phyloP scores from a whole-genome alignment of 64 coral and sea anemone species.

The Anthopleura sola region DNA sequence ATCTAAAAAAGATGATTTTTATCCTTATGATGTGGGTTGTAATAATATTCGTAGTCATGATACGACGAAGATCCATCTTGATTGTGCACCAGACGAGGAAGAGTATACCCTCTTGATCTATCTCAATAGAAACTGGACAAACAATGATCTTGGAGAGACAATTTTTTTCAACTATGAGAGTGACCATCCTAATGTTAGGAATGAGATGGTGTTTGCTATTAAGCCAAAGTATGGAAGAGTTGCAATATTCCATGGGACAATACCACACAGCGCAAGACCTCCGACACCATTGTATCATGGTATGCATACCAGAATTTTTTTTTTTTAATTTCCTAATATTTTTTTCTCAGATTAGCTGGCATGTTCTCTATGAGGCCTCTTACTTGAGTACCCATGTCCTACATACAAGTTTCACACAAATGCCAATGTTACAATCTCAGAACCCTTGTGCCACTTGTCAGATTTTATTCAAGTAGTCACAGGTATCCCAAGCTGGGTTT shows the following conservation, averaged over 20 bases:
- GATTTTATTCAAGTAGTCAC: no score
- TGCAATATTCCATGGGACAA: conserved; percentile 69
- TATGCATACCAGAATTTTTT: neutral
- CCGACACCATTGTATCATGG: conserved; percentile 51
- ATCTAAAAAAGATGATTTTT: conserved; percentile 50
- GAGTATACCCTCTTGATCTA: conserved; percentile 78
- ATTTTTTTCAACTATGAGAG: conserved; percentile 63
- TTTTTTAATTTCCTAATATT: neutral
- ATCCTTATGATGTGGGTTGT: conserved; percentile 82
- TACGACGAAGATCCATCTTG: conserved; percentile 66
- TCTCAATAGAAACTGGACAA: conserved; percentile 78
- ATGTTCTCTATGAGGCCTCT: no score
- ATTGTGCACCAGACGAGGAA: conserved; percentile 36
- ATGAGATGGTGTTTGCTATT: conserved; percentile 78
- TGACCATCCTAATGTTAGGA: neutral
- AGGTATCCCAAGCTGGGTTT: no score
- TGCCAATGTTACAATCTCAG: no score
- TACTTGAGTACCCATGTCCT: no score
- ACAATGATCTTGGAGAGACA: conserved; percentile 77
- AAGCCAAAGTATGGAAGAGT: conserved; percentile 76
- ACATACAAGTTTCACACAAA: no score
- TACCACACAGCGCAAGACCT: conserved; percentile 77
- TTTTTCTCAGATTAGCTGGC: no score
- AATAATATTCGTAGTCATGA: conserved; percentile 69
- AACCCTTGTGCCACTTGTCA: no score